Evolutionary conservation across 2,797 vertebrate genomes (phyloP).

Genomic region (Mareca strepera): DNA sequence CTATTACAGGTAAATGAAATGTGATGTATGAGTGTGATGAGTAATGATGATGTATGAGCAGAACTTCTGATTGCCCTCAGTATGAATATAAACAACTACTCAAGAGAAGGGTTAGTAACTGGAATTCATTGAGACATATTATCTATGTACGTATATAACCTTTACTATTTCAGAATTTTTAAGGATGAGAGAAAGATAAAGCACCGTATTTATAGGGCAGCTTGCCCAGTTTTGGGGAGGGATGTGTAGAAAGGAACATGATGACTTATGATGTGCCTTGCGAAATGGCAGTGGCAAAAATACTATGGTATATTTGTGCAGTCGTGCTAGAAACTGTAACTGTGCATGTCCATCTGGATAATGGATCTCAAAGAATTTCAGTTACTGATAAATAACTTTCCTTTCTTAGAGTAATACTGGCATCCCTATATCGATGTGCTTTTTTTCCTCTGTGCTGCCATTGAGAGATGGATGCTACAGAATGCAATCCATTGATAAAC

Average conservation of each 20-base stretch:
- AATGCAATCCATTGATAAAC: background rate
- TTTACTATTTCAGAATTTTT: background rate
- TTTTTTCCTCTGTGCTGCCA: background rate
- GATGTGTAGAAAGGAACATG: background rate
- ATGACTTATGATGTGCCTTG: background rate
- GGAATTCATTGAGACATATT: background rate
- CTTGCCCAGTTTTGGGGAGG: background rate
- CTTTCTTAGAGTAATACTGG: background rate
- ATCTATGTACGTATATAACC: background rate
- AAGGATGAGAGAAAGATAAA: background rate
- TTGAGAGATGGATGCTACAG: background rate
- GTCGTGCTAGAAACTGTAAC: background rate
- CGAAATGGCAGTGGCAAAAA: background rate
- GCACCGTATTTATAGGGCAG: background rate
- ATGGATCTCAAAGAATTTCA: background rate
- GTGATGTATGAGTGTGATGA: background rate
- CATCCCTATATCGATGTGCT: background rate
- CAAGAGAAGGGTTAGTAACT: background rate
- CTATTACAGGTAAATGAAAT: background rate
- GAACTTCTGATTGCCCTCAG: background rate
- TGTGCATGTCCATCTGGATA: background rate
- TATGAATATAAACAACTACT: background rate
- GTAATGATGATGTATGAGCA: background rate
- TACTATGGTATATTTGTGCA: background rate
- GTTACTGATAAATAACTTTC: background rate